These are phyloP conservation scores for Enchytraeus crypticus DNA, from an alignment of 2,888 invertebrate genomes.

Conservation along the genomic window DNA sequence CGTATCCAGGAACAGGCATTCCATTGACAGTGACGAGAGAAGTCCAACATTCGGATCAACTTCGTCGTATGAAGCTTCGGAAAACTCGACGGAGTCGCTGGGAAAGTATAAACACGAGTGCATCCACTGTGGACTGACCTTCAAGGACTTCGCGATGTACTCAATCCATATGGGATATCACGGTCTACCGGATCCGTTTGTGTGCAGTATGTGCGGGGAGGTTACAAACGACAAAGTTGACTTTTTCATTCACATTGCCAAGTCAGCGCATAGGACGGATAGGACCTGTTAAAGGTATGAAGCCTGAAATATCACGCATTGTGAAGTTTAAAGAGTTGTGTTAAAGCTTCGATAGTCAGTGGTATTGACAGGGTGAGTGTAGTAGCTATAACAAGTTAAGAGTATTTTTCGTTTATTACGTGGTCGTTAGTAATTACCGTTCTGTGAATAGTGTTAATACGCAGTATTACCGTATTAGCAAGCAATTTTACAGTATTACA, in stretches of 20 bases:
- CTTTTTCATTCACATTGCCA: conserved; percentile 70
- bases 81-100: neutral
- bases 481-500: no score
- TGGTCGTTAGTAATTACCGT: no score
- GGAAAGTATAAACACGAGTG: conserved; percentile 53
- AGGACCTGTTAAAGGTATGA: no score
- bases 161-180: conserved; percentile 96
- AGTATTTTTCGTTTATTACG: no score
- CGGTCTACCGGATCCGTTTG: conserved; percentile 80
- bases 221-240: conserved; percentile 71
- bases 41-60: neutral
- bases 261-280: conserved; percentile 46
- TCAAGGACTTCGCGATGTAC: conserved; percentile 79
- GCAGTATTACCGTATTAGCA: no score
- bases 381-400: no score
- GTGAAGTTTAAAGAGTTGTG: no score
- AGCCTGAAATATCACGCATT: no score
- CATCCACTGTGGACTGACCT: conserved; percentile 77
- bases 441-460: no score
- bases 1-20: neutral
- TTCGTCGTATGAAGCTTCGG: neutral
- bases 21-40: neutral
- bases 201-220: conserved; percentile 90
- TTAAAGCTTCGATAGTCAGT: no score
- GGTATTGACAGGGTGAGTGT: no score